Percentiles rank a stretch among this genome's conserved stretches.
Conservation (phyloP, 1,140 invertebrate species). For the Cotesia glomerata region DNA sequence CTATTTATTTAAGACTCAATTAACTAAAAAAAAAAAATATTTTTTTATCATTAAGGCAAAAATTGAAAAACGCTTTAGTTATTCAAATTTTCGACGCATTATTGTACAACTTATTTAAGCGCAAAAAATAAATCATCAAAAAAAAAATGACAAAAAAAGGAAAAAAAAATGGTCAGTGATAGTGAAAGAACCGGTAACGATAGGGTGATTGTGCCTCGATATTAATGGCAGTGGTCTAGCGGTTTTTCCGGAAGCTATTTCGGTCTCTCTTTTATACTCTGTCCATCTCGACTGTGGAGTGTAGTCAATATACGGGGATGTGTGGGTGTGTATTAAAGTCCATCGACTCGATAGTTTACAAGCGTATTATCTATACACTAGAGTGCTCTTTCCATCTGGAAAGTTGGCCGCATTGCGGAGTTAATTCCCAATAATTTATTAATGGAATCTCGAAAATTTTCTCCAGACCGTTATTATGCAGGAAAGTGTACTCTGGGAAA, state of each 20-base stretch:
- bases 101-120: too few species aligned
- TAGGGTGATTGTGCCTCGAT: background rate
- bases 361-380: background rate
- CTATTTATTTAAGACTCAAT: too few species aligned
- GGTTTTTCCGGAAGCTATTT: conserved; percentile 20
- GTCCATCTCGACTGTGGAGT: background rate
- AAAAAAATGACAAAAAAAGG: background rate
- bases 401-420: conserved; percentile 4
- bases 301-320: background rate
- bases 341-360: background rate
- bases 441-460: conserved; percentile 8
- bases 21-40: too few species aligned
- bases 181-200: conserved; percentile 17
- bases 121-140: background rate
- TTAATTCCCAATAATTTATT: conserved; percentile 13
- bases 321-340: background rate
- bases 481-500: too few species aligned
- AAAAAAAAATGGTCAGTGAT: background rate
- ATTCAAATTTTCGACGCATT: too few species aligned
- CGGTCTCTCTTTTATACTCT: background rate
- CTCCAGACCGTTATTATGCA: background rate
- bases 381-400: background rate
- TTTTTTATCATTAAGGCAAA: too few species aligned
- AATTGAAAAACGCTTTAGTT: too few species aligned
- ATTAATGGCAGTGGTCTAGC: conserved; percentile 14